Base-by-base conservation (phyloP, 1,140 invertebrate genomes). In the Drosophila subpulchrella region DNA sequence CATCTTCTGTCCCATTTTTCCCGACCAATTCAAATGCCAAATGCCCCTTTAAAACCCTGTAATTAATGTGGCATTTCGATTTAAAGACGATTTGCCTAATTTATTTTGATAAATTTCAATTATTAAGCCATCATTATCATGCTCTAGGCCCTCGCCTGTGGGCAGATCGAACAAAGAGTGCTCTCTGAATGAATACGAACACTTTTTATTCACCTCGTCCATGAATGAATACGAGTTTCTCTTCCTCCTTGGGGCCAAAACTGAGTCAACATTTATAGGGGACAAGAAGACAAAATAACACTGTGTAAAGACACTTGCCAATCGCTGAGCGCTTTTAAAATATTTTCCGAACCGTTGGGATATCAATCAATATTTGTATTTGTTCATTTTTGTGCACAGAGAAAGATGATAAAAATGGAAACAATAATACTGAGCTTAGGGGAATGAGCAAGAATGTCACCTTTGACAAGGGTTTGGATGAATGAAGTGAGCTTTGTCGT, bases 61-160 rank as follows among this genome's bases (percentile, higher is more conserved):
- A 81, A 90, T 90, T 83, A 81, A 90, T 90, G 76, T 75, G 84
- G 66, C 58, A 75, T 84, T 83, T 81, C 47, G 56, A 68, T 70
- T 75, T 79, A 84, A 68, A 84, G 68, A 56, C 68, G 77, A 81
- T 89, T 89, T 81, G 46, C 42, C 59, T 78, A 81, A 88, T 89
- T 75, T 65, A 89, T 81, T 68, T 89, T 78, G 68, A 88, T 89
- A 75, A 80, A 84, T 89, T 84, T 84, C 77, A 81, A 78, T 84
- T 89, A 89, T 89, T 84, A 81, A 89, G 84, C 63, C 66, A 84
- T 81, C 76, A 80, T 67, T 71, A 62, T 67, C 51, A 50, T 47
- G 58, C 53, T 39, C 11, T 36, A 34, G 38, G 24, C 39, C 46
- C 17, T 30, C 5, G 44, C 62, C 55, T 36, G 54, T 56, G 60